Evolutionary conservation across 2,113 vertebrate species (phyloP).

Genomic region (Hydropotes inermis): DNA sequence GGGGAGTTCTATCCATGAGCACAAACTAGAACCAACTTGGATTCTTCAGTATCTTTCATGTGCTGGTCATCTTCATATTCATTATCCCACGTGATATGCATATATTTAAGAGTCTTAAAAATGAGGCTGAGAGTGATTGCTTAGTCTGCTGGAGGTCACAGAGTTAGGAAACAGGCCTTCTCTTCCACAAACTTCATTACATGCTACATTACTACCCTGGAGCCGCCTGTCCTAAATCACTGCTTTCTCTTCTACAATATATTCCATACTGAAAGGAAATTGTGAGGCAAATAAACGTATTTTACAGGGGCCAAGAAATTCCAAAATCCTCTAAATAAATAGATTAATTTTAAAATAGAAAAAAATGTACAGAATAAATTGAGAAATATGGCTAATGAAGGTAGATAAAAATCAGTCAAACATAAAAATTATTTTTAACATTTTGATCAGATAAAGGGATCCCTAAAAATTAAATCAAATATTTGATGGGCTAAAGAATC

Average conservation of each 20-base stretch:
- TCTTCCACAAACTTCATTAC: not conserved
- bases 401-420: not conserved
- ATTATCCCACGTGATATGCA: not conserved
- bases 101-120: not conserved
- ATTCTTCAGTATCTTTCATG: not conserved
- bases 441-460: not conserved
- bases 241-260: not conserved
- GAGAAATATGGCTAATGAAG: not conserved
- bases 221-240: not conserved
- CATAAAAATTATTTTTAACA: not conserved
- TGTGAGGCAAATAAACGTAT: not conserved
- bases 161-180: not conserved
- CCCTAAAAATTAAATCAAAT: not conserved
- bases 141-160: not conserved
- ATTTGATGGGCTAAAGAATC: not conserved
- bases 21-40: too few species aligned
- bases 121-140: not conserved
- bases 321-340: slow-evolving; percentile 1
- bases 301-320: not conserved
- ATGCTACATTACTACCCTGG: not conserved
- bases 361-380: not conserved
- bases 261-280: not conserved
- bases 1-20: not conserved
- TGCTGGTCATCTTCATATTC: not conserved
- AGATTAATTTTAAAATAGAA: not conserved